Conservation (phyloP, 1,140 invertebrate species). For the Drosophila pachea region DNA sequence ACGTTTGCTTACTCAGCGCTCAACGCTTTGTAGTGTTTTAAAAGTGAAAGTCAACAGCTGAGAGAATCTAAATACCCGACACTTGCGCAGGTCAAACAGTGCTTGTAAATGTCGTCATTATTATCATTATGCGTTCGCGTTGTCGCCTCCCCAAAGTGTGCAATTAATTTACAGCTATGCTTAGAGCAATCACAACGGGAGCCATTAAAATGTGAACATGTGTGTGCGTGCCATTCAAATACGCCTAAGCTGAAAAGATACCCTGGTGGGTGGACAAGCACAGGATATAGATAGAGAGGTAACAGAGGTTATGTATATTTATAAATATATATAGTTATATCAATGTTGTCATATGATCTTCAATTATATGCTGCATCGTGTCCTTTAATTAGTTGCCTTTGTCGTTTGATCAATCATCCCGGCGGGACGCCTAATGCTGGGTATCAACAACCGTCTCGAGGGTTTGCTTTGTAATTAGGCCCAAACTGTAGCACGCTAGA, state of each 20-base stretch:
- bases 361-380: no score
- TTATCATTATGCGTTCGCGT: constrained; percentile 16
- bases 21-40: constrained; percentile 12
- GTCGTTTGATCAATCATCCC: not conserved
- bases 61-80: constrained; percentile 3
- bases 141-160: constrained; percentile 7
- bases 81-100: constrained; percentile 14
- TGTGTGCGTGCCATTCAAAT: constrained; percentile 12
- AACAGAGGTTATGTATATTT: no score
- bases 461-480: constrained; percentile 15
- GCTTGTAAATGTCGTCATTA: constrained; percentile 10
- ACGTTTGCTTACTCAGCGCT: not conserved
- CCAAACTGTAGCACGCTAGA: constrained; percentile 14
- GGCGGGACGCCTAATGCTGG: not conserved
- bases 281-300: no score
- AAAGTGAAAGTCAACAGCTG: constrained; percentile 17
- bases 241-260: not conserved
- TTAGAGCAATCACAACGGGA: constrained; percentile 20
- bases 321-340: no score
- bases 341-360: no score
- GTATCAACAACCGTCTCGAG: constrained; percentile 22
- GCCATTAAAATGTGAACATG: constrained; percentile 23
- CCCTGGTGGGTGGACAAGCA: no score
- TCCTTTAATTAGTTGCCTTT: not conserved
- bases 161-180: constrained; percentile 43